phyloP scores from a whole-genome alignment of 2,797 vertebrate genomes.

The Onychomys torridus region DNA sequence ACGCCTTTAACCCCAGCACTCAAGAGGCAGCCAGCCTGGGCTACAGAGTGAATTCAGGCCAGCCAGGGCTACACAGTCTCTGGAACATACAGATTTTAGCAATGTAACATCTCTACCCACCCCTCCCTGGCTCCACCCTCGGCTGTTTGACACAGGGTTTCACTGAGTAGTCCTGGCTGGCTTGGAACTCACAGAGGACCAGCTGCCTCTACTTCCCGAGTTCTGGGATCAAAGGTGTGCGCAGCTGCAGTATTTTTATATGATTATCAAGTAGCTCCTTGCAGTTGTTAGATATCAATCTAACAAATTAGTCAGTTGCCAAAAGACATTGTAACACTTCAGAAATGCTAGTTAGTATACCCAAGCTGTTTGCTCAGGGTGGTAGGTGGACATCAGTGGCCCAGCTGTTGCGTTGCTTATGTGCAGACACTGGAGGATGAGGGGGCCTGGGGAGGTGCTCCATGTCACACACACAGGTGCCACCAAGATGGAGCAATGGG shows the following conservation, averaged over 20 bases:
- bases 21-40: not conserved
- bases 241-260: not conserved
- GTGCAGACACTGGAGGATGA: constrained; percentile 86
- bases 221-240: not conserved
- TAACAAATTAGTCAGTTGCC: not conserved
- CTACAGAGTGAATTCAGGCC: not conserved
- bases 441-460: not conserved
- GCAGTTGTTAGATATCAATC: constrained; percentile 43
- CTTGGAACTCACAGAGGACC: not conserved
- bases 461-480: not conserved
- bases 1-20: not conserved
- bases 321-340: not conserved
- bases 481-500: constrained; percentile 91
- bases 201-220: not conserved
- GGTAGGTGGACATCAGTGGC: constrained; percentile 75
- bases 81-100: constrained; percentile 19
- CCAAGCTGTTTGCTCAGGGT: not conserved
- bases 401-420: constrained; percentile 96
- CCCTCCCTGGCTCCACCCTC: not conserved
- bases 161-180: not conserved
- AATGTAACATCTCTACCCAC: constrained; percentile 6
- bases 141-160: not conserved
- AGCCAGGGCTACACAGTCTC: constrained; percentile 18
- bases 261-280: not conserved
- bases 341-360: constrained; percentile 21